Conservation (phyloP, 2,797 vertebrate species). For the Diglossa cyanea region DNA sequence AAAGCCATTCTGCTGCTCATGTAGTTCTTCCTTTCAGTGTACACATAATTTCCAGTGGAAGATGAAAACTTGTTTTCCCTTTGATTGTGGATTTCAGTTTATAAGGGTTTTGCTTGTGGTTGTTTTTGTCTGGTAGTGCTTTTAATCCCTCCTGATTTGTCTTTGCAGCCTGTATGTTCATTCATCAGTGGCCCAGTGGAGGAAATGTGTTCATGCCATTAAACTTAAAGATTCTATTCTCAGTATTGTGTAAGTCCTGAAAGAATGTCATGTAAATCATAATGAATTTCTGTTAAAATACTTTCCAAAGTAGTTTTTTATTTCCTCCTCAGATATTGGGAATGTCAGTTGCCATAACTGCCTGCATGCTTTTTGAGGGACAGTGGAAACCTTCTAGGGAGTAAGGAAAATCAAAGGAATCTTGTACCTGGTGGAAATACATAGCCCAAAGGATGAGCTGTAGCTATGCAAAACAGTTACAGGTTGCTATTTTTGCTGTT, state of each 20-base stretch:
- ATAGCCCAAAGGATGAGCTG: neutral
- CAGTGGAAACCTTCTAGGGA: neutral
- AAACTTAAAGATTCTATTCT: constrained; percentile 97
- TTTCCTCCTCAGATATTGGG: neutral
- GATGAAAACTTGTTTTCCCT: neutral
- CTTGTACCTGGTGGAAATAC: neutral
- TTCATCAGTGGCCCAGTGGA: constrained; percentile 96
- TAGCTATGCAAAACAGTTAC: neutral
- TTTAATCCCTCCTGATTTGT: constrained; percentile 70
- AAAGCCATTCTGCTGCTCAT: neutral
- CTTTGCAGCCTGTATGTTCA: constrained; percentile 92
- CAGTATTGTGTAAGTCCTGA: constrained; percentile 92
- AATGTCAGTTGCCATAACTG: neutral
- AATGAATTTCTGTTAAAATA: neutral
- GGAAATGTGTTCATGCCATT: constrained; percentile 95
- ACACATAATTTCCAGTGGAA: neutral
- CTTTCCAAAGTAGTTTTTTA: neutral
- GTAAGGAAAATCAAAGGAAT: neutral
- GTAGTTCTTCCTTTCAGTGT: neutral
- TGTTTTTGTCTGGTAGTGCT: constrained; percentile 26
- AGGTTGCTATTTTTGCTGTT: neutral
- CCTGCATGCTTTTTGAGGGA: neutral
- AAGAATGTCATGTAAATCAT: constrained; percentile 41
- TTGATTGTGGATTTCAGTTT: neutral
- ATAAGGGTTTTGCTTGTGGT: neutral